Evolutionary conservation across 2,888 invertebrate species (phyloP).

Genomic region (Meiosimyza decipiens): DNA sequence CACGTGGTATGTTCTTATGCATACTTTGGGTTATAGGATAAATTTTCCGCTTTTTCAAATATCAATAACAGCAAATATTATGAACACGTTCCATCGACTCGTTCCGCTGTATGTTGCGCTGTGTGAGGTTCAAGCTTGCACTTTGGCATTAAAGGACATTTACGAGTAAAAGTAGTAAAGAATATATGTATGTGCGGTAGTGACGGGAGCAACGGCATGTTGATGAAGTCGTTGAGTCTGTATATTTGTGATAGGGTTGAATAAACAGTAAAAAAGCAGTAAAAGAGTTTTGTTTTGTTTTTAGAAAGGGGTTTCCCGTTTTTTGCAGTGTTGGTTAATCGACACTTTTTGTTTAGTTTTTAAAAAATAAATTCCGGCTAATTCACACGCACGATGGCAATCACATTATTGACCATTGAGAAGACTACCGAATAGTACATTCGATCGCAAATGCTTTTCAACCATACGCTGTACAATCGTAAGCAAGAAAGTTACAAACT

Average conservation of each 20-base stretch:
- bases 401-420: no score
- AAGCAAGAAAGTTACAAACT: no score
- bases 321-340: conserved; percentile 23
- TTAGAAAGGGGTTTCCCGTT: conserved; percentile 3
- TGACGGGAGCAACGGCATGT: neutral
- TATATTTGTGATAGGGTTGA: conserved; percentile 34
- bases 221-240: conserved; percentile 34
- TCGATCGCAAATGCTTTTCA: no score
- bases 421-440: no score
- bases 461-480: no score
- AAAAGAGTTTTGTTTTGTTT: conserved; percentile 11
- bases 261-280: conserved; percentile 24
- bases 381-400: no score
- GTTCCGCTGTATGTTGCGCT: conserved; percentile 41
- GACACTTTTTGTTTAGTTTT: neutral
- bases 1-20: conserved; percentile 42
- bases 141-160: neutral
- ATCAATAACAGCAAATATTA: conserved; percentile 66
- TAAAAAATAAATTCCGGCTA: neutral
- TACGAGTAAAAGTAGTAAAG: no score
- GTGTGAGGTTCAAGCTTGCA: neutral
- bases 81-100: conserved; percentile 62
- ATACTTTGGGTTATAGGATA: conserved; percentile 54
- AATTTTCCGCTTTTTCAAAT: conserved; percentile 66
- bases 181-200: neutral